phyloP scores from a whole-genome alignment of 2,797 vertebrate genomes.

The Fringilla coelebs region DNA sequence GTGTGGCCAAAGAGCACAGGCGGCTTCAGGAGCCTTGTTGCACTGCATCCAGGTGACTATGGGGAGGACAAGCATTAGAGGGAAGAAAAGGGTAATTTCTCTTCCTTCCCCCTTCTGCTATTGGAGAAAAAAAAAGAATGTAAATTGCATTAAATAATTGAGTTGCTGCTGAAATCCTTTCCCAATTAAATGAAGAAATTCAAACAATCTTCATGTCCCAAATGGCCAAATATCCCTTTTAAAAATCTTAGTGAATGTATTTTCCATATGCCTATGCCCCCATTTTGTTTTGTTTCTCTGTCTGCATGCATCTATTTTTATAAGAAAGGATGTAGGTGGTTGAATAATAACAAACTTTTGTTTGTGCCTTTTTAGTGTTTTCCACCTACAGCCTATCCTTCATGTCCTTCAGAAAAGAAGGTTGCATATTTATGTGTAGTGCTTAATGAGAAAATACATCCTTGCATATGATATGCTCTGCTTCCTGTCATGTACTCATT shows the following conservation, averaged over 20 bases:
- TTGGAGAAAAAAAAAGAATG: neutral
- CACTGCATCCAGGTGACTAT: neutral
- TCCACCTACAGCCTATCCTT: slow-evolving; percentile 27
- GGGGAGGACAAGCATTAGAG: neutral
- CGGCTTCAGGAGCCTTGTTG: neutral
- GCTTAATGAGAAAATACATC: slow-evolving; percentile 63
- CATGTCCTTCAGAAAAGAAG: slow-evolving; percentile 33
- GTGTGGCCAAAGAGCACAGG: neutral
- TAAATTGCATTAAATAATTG: slow-evolving; percentile 18
- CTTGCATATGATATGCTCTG: slow-evolving; percentile 49
- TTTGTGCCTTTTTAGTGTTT: slow-evolving; percentile 3
- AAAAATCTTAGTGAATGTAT: neutral
- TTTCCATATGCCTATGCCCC: neutral
- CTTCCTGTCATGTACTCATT: slow-evolving; percentile 59
- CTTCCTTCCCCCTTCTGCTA: neutral
- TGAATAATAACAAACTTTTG: slow-evolving; percentile 27
- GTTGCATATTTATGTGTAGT: slow-evolving; percentile 52
- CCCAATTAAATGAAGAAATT: slow-evolving; percentile 8
- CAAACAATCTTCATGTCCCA: neutral
- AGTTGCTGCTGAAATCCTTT: slow-evolving; percentile 21
- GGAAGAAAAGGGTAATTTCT: neutral
- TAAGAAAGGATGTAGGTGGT: neutral
- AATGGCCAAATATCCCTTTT: neutral
- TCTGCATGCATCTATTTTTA: neutral
- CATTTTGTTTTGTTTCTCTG: neutral